These are phyloP conservation scores for Galeruca laticollis DNA, from an alignment of 2,888 invertebrate species.

Conservation along the genomic window DNA sequence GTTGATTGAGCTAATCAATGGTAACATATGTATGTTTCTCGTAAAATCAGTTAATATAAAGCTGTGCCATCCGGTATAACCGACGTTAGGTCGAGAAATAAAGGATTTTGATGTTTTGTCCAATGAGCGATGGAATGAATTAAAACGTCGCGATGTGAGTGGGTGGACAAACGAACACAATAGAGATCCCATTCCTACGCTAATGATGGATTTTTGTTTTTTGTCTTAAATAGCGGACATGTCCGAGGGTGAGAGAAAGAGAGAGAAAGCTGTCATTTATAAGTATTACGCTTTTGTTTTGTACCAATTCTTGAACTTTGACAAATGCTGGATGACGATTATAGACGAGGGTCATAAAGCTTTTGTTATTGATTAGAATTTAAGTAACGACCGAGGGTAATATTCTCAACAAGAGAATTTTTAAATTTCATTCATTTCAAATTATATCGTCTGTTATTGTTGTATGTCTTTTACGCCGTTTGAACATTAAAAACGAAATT, in stretches of 20 bases:
- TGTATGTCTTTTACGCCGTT: slow-evolving; percentile 17
- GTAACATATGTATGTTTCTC: no score
- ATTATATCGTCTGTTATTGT: no score
- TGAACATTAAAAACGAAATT: slow-evolving; percentile 15
- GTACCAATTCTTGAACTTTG: slow-evolving; percentile 47
- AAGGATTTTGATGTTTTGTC: slow-evolving; percentile 49
- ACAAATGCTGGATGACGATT: slow-evolving; percentile 36
- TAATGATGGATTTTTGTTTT: slow-evolving; percentile 59
- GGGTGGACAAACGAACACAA: slow-evolving; percentile 54
- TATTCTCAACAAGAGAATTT: background rate
- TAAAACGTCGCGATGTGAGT: slow-evolving; percentile 38
- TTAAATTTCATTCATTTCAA: background rate
- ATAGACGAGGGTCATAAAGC: slow-evolving; percentile 14
- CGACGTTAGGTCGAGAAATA: slow-evolving; percentile 25
- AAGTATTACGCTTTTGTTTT: slow-evolving; percentile 55
- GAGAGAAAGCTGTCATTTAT: slow-evolving; percentile 51
- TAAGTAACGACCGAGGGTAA: background rate
- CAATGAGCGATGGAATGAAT: slow-evolving; percentile 43
- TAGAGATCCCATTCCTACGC: slow-evolving; percentile 53
- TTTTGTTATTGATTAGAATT: slow-evolving; percentile 10
- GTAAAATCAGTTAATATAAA: background rate
- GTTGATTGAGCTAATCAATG: no score
- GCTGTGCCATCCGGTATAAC: slow-evolving; percentile 32
- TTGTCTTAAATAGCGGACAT: slow-evolving; percentile 54
- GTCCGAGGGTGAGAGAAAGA: slow-evolving; percentile 39